Evolutionary conservation across 2,888 invertebrate genomes (phyloP).

Genomic region (Apodemia zela): DNA sequence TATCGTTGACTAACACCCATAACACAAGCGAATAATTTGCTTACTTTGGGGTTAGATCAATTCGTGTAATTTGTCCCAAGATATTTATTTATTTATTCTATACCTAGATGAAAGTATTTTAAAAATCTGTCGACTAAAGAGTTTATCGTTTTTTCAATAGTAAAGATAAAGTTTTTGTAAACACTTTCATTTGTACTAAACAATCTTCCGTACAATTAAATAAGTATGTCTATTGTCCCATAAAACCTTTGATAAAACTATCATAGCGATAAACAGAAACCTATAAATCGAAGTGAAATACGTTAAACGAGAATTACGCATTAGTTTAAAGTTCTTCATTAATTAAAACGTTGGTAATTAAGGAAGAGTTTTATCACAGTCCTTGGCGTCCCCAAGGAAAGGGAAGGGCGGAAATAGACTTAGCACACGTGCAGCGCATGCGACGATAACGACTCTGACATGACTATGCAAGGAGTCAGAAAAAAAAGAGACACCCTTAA

Average conservation of each 20-base stretch:
- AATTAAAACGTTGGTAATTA: conserved; percentile 56
- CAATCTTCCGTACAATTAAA: not conserved
- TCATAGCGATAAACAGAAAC: not conserved
- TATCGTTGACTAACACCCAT: no score
- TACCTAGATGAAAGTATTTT: no score
- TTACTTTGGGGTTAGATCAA: no score
- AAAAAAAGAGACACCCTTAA: conserved; percentile 18
- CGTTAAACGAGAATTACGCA: conserved; percentile 8
- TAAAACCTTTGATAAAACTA: not conserved
- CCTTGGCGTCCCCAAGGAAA: conserved; percentile 59
- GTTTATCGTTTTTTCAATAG: no score
- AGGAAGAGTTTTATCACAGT: conserved; percentile 61
- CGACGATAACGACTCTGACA: conserved; percentile 55
- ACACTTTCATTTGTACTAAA: not conserved
- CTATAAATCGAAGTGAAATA: not conserved
- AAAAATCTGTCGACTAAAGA: no score
- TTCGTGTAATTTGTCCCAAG: no score
- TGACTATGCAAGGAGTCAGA: conserved; percentile 23
- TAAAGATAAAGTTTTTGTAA: not conserved
- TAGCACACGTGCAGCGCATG: conserved; percentile 65
- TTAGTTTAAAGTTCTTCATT: conserved; percentile 30
- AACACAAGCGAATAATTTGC: no score
- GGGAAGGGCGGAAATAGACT: conserved; percentile 69
- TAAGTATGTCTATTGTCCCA: not conserved
- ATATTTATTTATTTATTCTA: no score